phyloP scores from a whole-genome alignment of 2,113 vertebrate species.

The Pseudopodoces humilis region DNA sequence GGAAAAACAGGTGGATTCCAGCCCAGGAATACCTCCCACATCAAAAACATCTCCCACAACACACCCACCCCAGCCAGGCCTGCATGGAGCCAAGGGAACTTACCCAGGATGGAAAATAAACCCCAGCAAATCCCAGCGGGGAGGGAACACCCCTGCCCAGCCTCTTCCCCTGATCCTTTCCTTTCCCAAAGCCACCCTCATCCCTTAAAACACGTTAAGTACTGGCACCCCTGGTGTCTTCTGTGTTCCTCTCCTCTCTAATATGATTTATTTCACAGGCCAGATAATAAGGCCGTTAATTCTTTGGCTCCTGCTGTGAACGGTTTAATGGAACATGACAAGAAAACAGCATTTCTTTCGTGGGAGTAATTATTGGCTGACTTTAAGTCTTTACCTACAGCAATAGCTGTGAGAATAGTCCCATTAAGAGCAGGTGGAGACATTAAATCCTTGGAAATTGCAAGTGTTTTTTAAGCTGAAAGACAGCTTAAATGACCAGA shows the following conservation, averaged over 20 bases:
- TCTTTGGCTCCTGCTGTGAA: constrained; percentile 11
- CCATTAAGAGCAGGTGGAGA: constrained; percentile 25
- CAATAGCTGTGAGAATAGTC: not conserved
- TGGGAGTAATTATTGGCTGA: constrained; percentile 48
- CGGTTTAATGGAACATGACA: constrained; percentile 63
- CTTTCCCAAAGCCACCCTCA: not conserved
- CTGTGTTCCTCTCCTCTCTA: not conserved
- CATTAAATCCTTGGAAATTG: constrained; percentile 28
- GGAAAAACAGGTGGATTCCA: not conserved
- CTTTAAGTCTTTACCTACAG: constrained; percentile 46
- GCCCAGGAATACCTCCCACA: not conserved
- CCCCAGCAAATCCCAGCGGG: accelerated
- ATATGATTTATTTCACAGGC: constrained; percentile 21
- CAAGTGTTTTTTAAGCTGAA: not conserved
- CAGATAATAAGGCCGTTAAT: constrained; percentile 53
- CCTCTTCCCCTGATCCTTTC: not conserved
- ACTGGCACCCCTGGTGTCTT: not conserved
- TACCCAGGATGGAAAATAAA: not conserved
- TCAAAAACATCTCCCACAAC: not conserved
- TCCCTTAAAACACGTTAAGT: not conserved
- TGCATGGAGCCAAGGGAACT: accelerated
- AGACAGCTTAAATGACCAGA: not conserved
- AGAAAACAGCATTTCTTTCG: constrained; percentile 46
- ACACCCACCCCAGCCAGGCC: not conserved
- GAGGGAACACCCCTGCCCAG: not conserved